Conservation (phyloP, 2,888 invertebrate genomes). For the Tricholauxania praeusta region DNA sequence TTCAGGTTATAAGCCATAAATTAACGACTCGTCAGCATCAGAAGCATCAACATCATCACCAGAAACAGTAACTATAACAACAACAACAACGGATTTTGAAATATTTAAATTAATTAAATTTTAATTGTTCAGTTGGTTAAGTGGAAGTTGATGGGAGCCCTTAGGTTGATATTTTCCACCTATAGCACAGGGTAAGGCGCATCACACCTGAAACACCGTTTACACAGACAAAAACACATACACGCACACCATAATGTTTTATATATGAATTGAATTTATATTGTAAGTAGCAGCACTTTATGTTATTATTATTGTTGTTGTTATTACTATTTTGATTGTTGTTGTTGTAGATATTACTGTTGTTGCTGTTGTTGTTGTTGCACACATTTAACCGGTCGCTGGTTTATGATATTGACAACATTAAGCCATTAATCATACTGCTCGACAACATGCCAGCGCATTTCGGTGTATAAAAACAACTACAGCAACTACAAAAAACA, state of each 20-base stretch:
- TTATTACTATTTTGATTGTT: too few species aligned
- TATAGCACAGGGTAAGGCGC: too few species aligned
- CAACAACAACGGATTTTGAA: conserved; percentile 7
- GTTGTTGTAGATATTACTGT: too few species aligned
- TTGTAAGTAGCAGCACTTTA: too few species aligned
- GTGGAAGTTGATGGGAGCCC: neutral
- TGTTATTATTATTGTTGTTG: too few species aligned
- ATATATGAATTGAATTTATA: too few species aligned
- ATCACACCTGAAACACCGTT: too few species aligned
- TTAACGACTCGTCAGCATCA: conserved; percentile 4
- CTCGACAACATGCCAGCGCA: conserved; percentile 4
- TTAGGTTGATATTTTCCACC: too few species aligned
- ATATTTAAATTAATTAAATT: conserved; percentile 15
- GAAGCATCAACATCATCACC: neutral
- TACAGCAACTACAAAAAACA: neutral
- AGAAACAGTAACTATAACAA: neutral
- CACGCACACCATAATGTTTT: too few species aligned
- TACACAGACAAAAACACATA: too few species aligned
- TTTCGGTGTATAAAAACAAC: neutral
- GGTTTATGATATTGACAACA: conserved; percentile 18
- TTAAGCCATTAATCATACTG: conserved; percentile 16
- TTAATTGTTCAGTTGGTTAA: conserved; percentile 5
- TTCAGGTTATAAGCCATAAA: neutral
- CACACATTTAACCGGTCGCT: neutral
- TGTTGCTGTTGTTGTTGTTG: neutral